phyloP scores from a whole-genome alignment of 2,113 vertebrate genomes.

The Baryphthengus martii region DNA sequence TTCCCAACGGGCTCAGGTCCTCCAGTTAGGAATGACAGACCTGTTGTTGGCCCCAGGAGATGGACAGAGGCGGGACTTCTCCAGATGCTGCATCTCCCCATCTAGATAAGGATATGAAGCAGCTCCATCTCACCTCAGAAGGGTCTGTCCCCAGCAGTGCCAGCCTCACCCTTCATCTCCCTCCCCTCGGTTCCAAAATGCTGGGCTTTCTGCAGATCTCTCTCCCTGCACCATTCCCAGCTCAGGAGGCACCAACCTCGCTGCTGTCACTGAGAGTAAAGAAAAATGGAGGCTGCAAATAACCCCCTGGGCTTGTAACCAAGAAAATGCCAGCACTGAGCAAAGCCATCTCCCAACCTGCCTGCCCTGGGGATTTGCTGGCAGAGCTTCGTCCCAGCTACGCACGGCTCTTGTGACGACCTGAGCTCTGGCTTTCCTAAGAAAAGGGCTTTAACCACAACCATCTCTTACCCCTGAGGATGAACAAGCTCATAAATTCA shows the following conservation, averaged over 20 bases:
- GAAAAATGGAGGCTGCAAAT: neutral
- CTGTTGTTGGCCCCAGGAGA: neutral
- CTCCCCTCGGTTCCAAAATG: accelerated
- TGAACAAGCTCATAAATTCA: accelerated
- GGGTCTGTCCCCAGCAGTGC: neutral
- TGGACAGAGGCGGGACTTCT: neutral
- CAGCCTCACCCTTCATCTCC: neutral
- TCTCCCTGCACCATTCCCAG: neutral
- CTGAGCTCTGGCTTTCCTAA: neutral
- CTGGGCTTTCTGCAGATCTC: neutral
- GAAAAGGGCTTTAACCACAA: neutral
- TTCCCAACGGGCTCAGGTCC: neutral
- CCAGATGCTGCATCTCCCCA: neutral
- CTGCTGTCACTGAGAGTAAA: neutral
- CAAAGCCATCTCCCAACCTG: slow-evolving; percentile 38
- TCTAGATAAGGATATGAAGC: neutral
- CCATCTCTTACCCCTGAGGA: neutral
- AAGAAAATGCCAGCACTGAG: slow-evolving; percentile 42
- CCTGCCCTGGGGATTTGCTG: neutral
- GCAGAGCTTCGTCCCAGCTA: neutral
- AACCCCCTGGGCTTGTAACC: slow-evolving; percentile 16
- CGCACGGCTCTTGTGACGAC: neutral
- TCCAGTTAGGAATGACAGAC: neutral
- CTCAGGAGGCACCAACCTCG: neutral
- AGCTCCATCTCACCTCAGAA: neutral